Percentiles rank a stretch among this genome's conserved stretches.
Evolutionary conservation across 2,113 vertebrate genomes (phyloP).

Genomic region (Lophura nycthemera): DNA sequence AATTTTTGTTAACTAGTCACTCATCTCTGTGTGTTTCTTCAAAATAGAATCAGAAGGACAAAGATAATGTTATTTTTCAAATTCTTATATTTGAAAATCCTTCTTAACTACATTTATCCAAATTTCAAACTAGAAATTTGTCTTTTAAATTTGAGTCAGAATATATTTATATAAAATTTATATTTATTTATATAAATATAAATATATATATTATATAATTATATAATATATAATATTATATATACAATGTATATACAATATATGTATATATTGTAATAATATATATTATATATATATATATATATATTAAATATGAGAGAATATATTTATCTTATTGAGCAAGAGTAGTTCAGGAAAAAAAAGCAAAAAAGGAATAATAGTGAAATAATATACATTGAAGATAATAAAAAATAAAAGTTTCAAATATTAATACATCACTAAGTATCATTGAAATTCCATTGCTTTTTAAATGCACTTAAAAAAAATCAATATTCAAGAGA

Average conservation of each 20-base stretch:
- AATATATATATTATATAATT: too few species aligned
- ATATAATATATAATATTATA: too few species aligned
- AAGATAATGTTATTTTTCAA: background rate
- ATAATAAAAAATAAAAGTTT: background rate
- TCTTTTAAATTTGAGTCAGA: background rate
- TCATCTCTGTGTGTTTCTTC: background rate
- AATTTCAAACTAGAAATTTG: background rate
- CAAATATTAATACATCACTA: background rate
- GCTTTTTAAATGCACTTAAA: background rate
- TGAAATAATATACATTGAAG: background rate
- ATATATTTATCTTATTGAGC: background rate
- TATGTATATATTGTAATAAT: too few species aligned
- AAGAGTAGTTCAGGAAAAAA: background rate
- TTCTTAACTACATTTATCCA: conserved; percentile 60
- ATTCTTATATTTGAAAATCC: conserved; percentile 38
- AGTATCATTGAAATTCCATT: background rate
- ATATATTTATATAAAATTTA: too few species aligned
- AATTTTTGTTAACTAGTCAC: background rate
- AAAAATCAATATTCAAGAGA: background rate
- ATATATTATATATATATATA: too few species aligned
- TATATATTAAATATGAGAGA: too few species aligned
- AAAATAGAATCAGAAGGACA: background rate
- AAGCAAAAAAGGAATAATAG: background rate
- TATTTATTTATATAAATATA: too few species aligned
- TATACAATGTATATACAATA: too few species aligned